Percentiles rank a stretch among this genome's conserved stretches.
Conservation (phyloP, 2,888 invertebrate species). For the Rhodophaea formosa region DNA sequence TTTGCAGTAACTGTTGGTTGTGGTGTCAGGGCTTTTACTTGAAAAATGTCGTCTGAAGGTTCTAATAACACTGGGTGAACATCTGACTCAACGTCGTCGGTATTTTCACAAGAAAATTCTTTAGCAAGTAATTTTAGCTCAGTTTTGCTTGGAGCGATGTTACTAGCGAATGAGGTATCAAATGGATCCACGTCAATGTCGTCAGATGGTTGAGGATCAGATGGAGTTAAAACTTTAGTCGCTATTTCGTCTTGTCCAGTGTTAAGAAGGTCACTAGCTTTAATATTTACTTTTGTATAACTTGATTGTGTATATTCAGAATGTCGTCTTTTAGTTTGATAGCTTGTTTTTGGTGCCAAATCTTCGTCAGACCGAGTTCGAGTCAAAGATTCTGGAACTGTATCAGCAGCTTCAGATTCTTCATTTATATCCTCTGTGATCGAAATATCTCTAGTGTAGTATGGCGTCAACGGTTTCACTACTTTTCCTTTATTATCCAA, state of each 20-base stretch:
- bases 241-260: conserved; percentile 51
- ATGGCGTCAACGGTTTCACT: conserved; percentile 89
- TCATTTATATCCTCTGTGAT: conserved; percentile 78
- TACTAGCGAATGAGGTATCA: conserved; percentile 91
- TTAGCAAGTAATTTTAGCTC: conserved; percentile 89
- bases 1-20: conserved; percentile 64
- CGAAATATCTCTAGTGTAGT: conserved; percentile 85
- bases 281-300: conserved; percentile 41
- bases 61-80: conserved; percentile 72
- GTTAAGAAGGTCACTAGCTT: conserved; percentile 63
- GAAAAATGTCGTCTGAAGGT: conserved; percentile 79
- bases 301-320: conserved; percentile 69
- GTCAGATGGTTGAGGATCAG: conserved; percentile 67
- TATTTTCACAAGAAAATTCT: conserved; percentile 84
- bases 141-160: conserved; percentile 88
- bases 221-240: conserved; percentile 85
- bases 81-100: conserved; percentile 42
- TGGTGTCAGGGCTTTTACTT: conserved; percentile 87
- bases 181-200: conserved; percentile 87
- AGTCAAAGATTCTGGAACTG: conserved; percentile 78
- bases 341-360: conserved; percentile 76
- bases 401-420: conserved; percentile 85
- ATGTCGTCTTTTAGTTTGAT: conserved; percentile 68
- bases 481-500: conserved; percentile 83
- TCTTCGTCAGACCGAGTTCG: conserved; percentile 85